These are phyloP conservation scores for Tiliacea citrago DNA, from an alignment of 2,888 invertebrate species.

Conservation along the genomic window DNA sequence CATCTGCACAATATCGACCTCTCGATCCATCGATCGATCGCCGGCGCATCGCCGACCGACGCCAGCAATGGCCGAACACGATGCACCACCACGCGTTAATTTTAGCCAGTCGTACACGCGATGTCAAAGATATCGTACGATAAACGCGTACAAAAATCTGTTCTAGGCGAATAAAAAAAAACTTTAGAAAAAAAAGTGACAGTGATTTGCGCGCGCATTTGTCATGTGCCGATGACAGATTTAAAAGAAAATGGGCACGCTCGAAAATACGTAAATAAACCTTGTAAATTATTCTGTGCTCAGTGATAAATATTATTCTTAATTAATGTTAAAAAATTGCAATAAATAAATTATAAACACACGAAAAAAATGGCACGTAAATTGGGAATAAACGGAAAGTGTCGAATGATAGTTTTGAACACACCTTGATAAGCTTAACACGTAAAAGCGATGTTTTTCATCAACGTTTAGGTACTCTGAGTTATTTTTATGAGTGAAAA, in stretches of 20 bases:
- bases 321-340: constrained; percentile 17
- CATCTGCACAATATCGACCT: constrained; percentile 79
- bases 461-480: constrained; percentile 70
- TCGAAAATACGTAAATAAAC: constrained; percentile 30
- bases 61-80: constrained; percentile 69
- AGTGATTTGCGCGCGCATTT: constrained; percentile 60
- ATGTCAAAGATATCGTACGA: constrained; percentile 83
- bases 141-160: constrained; percentile 65
- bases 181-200: constrained; percentile 49
- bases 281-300: constrained; percentile 29
- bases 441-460: constrained; percentile 78
- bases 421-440: constrained; percentile 63
- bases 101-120: constrained; percentile 89
- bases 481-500: constrained; percentile 85
- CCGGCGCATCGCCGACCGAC: constrained; percentile 58
- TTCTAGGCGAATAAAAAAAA: constrained; percentile 51
- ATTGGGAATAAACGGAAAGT: constrained; percentile 36
- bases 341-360: constrained; percentile 16
- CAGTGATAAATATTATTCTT: constrained; percentile 21
- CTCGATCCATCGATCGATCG: constrained; percentile 67
- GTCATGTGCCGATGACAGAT: constrained; percentile 57
- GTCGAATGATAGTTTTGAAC: constrained; percentile 59
- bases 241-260: constrained; percentile 47
- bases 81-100: constrained; percentile 81
- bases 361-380: constrained; percentile 38